These are phyloP conservation scores for Arizona elegans DNA, from an alignment of 2,113 vertebrate species.

Conservation along the genomic window DNA sequence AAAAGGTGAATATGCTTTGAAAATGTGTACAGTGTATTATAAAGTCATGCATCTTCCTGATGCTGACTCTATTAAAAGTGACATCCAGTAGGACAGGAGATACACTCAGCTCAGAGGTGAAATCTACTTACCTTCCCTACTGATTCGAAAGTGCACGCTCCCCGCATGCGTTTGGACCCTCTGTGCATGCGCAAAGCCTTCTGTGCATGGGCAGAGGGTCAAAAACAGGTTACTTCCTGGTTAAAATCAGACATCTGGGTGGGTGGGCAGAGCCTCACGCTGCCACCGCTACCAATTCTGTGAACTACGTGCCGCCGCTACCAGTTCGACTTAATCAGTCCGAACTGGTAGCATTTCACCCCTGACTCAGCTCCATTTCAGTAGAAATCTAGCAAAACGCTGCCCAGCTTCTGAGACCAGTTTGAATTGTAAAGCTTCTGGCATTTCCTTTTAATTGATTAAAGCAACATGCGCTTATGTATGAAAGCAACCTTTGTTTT, in stretches of 20 bases:
- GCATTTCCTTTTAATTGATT: not conserved
- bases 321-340: no score
- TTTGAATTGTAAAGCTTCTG: not conserved
- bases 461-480: not conserved
- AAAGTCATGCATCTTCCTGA: not conserved
- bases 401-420: not conserved
- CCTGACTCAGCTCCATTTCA: not conserved
- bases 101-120: not conserved
- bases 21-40: not conserved
- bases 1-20: not conserved
- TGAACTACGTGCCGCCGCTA: no score
- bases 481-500: not conserved
- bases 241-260: no score
- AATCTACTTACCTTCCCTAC: no score
- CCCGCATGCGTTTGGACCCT: no score
- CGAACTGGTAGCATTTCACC: no score
- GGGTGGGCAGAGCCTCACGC: no score
- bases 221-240: no score
- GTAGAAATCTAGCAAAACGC: not conserved
- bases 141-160: no score
- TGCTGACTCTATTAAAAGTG: not conserved
- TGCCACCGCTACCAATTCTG: no score
- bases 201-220: no score
- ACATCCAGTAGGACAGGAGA: not conserved
- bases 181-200: no score